Percentiles rank a stretch among this genome's conserved stretches.
phyloP scores from a whole-genome alignment of 2,113 vertebrate genomes.

The Gadus macrocephalus region DNA sequence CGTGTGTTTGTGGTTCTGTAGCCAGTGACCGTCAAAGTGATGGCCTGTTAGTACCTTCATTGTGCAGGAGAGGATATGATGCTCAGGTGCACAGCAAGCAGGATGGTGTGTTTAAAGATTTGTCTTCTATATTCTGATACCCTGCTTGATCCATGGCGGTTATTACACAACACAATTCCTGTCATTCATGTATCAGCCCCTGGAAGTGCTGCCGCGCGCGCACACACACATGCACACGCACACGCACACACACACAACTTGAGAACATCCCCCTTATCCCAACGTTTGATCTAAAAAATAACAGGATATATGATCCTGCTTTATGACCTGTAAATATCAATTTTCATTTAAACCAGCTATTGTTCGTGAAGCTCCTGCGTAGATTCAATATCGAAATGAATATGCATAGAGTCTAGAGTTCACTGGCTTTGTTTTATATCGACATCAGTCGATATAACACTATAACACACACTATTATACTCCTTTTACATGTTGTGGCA shows the following conservation, averaged over 20 bases:
- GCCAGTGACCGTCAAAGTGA: constrained; percentile 4
- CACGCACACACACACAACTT: not conserved
- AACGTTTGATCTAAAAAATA: not conserved
- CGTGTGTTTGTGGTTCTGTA: constrained; percentile 7
- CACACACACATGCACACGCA: not conserved
- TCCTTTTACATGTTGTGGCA: no score
- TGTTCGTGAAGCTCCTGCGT: constrained; percentile 1
- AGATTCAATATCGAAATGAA: not conserved
- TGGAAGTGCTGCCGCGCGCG: not conserved
- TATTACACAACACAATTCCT: not conserved
- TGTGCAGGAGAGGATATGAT: constrained; percentile 27
- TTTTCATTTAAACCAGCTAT: not conserved
- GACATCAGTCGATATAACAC: no score
- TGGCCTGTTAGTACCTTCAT: constrained; percentile 23
- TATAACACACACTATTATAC: no score
- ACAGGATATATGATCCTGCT: constrained; percentile 11
- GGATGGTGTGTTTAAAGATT: not conserved
- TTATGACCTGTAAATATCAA: not conserved
- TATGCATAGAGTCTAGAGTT: not conserved
- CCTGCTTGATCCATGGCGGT: constrained; percentile 15
- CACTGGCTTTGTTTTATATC: no score
- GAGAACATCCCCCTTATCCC: not conserved
- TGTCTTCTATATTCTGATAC: constrained; percentile 9
- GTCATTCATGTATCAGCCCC: not conserved
- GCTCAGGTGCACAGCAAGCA: constrained; percentile 23